Conservation (phyloP, 2,888 invertebrate species). For the Ophion costatus region DNA sequence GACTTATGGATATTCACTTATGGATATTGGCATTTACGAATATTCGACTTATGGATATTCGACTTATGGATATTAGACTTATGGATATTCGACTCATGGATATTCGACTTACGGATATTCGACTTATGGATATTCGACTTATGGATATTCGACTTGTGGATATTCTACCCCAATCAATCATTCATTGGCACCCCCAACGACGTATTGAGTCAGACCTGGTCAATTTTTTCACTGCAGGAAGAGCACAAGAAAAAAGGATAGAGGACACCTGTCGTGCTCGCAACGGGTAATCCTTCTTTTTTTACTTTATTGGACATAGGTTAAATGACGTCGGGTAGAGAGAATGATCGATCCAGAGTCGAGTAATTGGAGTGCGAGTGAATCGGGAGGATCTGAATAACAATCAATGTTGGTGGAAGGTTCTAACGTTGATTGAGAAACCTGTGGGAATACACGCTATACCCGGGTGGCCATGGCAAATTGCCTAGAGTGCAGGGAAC, state of each 20-base stretch:
- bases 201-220: too few relatives aligned
- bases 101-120: too few relatives aligned
- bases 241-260: background rate
- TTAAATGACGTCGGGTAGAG: background rate
- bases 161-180: too few relatives aligned
- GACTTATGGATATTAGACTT: too few relatives aligned
- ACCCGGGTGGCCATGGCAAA: slow-evolving; percentile 1
- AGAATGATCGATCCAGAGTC: background rate
- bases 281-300: background rate
- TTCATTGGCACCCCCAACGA: too few relatives aligned
- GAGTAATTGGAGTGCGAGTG: slow-evolving; percentile 23
- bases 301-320: background rate
- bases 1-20: too few relatives aligned
- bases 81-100: too few relatives aligned
- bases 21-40: too few relatives aligned
- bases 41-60: too few relatives aligned
- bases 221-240: too few relatives aligned
- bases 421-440: slow-evolving; percentile 45
- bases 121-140: too few relatives aligned
- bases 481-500: slow-evolving; percentile 5
- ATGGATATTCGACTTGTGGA: too few relatives aligned
- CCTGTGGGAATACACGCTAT: slow-evolving; percentile 34
- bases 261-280: background rate
- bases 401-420: slow-evolving; percentile 31
- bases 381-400: slow-evolving; percentile 26